These are phyloP conservation scores for Chaetophractus vellerosus DNA, from an alignment of 2,797 vertebrate species.

Conservation along the genomic window DNA sequence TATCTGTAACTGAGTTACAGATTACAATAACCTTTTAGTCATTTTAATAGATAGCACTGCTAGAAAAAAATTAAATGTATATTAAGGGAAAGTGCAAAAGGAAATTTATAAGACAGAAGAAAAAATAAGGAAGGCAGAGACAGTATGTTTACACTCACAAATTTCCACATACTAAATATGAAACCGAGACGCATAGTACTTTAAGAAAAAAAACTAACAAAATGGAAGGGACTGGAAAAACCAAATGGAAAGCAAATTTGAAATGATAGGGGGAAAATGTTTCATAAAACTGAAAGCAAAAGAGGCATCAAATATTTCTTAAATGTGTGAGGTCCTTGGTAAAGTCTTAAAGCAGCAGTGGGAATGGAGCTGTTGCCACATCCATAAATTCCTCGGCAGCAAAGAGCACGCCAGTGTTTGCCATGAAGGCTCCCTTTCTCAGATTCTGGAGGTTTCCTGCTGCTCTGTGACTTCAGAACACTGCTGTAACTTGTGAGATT, in stretches of 20 bases:
- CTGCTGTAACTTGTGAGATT: conserved; percentile 74
- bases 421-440: conserved; percentile 75
- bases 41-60: neutral
- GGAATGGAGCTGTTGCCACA: conserved; percentile 72
- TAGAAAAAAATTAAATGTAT: neutral
- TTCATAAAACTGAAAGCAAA: neutral
- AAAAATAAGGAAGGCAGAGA: conserved; percentile 36
- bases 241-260: neutral
- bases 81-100: neutral
- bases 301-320: neutral
- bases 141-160: neutral
- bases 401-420: conserved; percentile 74
- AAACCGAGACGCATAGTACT: neutral
- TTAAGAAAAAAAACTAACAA: conserved; percentile 11
- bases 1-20: neutral
- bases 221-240: conserved; percentile 18
- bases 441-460: conserved; percentile 56
- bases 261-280: neutral
- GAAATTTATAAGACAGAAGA: neutral
- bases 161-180: neutral
- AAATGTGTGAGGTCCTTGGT: conserved; percentile 65
- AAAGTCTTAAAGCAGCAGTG: conserved; percentile 72
- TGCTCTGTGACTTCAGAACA: conserved; percentile 73
- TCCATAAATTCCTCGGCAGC: conserved; percentile 76
- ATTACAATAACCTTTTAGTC: neutral